Percentiles rank a stretch among this genome's conserved stretches.
These are phyloP conservation scores for Drosophila cognata DNA, from an alignment of 2,888 invertebrate species.

Conservation along the genomic window DNA sequence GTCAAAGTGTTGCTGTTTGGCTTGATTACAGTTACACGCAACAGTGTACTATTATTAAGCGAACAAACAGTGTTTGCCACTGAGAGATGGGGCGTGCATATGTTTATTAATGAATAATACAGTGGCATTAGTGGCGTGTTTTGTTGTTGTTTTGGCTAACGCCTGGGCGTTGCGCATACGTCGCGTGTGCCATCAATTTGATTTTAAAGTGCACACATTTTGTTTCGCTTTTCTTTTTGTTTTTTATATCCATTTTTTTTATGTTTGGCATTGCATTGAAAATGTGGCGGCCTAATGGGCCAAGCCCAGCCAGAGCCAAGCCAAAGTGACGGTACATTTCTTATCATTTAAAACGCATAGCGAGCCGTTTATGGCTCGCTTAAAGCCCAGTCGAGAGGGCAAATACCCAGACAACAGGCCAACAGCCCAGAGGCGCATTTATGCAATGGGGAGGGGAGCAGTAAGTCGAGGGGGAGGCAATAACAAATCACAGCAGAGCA, in stretches of 20 bases:
- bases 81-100: slow-evolving; percentile 58
- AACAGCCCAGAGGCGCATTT: background rate
- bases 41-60: slow-evolving; percentile 53
- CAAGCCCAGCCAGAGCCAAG: slow-evolving; percentile 22
- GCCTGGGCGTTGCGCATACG: slow-evolving; percentile 68
- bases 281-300: slow-evolving; percentile 34
- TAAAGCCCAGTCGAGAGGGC: slow-evolving; percentile 52
- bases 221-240: background rate
- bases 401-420: slow-evolving; percentile 21
- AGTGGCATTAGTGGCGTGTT: slow-evolving; percentile 60
- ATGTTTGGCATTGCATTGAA: background rate
- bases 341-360: slow-evolving; percentile 78
- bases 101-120: slow-evolving; percentile 44
- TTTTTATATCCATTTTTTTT: background rate
- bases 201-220: slow-evolving; percentile 37
- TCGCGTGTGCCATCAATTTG: slow-evolving; percentile 50
- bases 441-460: background rate
- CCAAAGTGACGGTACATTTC: slow-evolving; percentile 52
- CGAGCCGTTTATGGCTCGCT: slow-evolving; percentile 64
- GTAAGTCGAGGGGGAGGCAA: background rate
- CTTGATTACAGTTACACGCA: slow-evolving; percentile 58
- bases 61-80: slow-evolving; percentile 52
- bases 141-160: slow-evolving; percentile 39
- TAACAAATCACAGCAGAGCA: slow-evolving; percentile 27
- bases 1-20: slow-evolving; percentile 5